Conservation (phyloP, 1,140 invertebrate species). For the Lucilia sericata region DNA sequence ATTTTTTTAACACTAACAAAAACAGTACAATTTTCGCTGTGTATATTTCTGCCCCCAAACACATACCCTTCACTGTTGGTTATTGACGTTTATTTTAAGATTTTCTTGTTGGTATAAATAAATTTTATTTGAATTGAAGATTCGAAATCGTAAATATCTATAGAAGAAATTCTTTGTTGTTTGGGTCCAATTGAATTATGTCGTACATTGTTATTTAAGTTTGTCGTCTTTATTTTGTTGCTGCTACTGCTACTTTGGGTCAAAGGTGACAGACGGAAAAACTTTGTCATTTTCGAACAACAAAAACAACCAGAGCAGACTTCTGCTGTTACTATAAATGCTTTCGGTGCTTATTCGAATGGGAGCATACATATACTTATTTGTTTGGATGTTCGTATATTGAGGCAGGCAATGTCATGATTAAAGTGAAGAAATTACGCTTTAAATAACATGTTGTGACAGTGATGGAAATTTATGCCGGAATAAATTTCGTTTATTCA, state of each 20-base stretch:
- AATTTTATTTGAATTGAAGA: slow-evolving; percentile 30
- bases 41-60: no score
- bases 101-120: not conserved
- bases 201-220: slow-evolving; percentile 41
- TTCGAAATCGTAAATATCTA: not conserved
- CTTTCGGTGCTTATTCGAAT: not conserved
- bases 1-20: no score
- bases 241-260: slow-evolving; percentile 48
- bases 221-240: not conserved
- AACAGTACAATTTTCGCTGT: no score
- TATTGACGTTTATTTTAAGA: not conserved
- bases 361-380: not conserved
- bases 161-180: slow-evolving; percentile 51
- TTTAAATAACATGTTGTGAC: slow-evolving; percentile 39
- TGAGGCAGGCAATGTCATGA: slow-evolving; percentile 41
- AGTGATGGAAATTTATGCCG: slow-evolving; percentile 43
- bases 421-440: slow-evolving; percentile 36
- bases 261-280: slow-evolving; percentile 66
- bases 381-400: not conserved
- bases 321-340: not conserved
- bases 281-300: slow-evolving; percentile 60
- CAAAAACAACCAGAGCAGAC: not conserved
- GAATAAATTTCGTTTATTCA: slow-evolving; percentile 38
- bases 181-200: slow-evolving; percentile 67
- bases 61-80: not conserved